Conservation (phyloP, 2,797 vertebrate species). For the Sitta carolinensis region DNA sequence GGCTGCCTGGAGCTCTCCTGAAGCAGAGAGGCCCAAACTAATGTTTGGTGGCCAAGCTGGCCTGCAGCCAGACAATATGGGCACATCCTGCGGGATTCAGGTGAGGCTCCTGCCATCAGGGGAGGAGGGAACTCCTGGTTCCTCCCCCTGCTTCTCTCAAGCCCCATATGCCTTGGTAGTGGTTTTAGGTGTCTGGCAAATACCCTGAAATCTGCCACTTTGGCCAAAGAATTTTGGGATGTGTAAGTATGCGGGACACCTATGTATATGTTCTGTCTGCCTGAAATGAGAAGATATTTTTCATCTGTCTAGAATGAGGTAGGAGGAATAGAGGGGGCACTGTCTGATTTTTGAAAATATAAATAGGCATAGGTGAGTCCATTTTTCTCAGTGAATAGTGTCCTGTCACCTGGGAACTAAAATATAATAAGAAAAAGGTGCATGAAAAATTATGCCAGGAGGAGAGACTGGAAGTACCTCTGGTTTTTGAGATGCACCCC, state of each 20-base stretch:
- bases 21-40: not conserved
- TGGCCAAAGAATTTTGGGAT: not conserved
- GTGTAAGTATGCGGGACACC: not conserved
- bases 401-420: not conserved
- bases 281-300: not conserved
- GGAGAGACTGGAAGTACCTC: not conserved
- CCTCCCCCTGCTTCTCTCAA: not conserved
- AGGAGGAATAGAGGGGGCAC: not conserved
- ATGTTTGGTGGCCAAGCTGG: accelerated
- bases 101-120: accelerated
- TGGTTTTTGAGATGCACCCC: not conserved
- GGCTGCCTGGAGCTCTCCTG: not conserved
- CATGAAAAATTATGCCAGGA: not conserved
- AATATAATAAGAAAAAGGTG: not conserved
- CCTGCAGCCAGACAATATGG: not conserved
- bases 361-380: not conserved
- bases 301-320: not conserved
- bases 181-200: not conserved
- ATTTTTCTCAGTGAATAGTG: not conserved
- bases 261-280: not conserved
- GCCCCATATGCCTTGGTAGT: not conserved
- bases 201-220: not conserved
- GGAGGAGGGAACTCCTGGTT: not conserved
- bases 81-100: not conserved
- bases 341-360: not conserved